phyloP scores from a whole-genome alignment of 2,113 vertebrate genomes.

The Ochotona curzoniae region DNA sequence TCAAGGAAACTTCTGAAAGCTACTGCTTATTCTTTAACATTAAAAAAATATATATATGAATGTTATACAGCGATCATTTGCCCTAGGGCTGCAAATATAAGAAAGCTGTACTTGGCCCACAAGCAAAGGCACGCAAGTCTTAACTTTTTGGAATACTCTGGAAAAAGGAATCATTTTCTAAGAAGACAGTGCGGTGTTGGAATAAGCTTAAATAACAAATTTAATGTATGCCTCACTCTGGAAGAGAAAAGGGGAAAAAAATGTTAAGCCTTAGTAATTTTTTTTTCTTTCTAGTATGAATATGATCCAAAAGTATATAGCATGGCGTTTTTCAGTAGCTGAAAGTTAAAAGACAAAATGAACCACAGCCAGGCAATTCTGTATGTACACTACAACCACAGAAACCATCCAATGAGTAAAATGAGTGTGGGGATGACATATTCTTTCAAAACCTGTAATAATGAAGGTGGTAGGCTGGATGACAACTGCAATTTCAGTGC shows the following conservation, averaged over 20 bases:
- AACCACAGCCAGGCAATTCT: background rate
- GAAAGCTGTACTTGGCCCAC: background rate
- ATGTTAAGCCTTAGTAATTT: slow-evolving; percentile 6
- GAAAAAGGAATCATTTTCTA: slow-evolving; percentile 43
- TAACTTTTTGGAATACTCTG: background rate
- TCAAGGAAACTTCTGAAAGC: slow-evolving; percentile 55
- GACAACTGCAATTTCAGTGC: slow-evolving; percentile 42
- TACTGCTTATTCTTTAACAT: slow-evolving; percentile 25
- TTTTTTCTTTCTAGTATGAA: background rate
- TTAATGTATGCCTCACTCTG: background rate
- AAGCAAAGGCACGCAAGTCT: slow-evolving; percentile 42
- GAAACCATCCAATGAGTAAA: background rate
- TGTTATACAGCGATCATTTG: slow-evolving; percentile 12
- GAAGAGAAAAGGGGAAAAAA: background rate
- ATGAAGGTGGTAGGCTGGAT: background rate
- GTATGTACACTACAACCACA: background rate
- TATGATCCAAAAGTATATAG: slow-evolving; percentile 12
- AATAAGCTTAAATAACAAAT: background rate
- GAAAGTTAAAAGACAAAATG: background rate
- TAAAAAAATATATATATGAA: slow-evolving; percentile 56
- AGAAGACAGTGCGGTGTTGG: background rate
- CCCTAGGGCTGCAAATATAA: background rate
- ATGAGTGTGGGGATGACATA: slow-evolving; percentile 8
- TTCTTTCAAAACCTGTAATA: slow-evolving; percentile 34
- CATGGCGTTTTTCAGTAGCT: background rate